Evolutionary conservation across 2,888 invertebrate genomes (phyloP).

Genomic region (Lamellibrachia columna): DNA sequence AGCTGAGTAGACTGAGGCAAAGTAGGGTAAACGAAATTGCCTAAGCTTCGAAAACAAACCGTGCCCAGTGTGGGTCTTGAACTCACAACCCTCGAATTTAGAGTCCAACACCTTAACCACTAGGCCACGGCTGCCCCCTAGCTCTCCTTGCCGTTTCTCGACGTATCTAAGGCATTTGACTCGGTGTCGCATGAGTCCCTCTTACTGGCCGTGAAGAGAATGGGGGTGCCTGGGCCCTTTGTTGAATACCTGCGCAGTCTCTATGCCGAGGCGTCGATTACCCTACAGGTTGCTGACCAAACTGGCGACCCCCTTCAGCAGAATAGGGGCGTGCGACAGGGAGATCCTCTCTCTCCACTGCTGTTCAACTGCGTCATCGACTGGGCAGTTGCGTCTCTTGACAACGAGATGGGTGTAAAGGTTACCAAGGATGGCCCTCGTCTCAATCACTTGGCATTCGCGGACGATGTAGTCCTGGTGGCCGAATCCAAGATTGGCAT

Average conservation of each 20-base stretch:
- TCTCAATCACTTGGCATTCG: too few species aligned
- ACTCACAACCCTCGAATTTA: too few species aligned
- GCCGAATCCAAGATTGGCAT: neutral
- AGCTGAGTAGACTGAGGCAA: too few species aligned
- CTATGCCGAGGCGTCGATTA: too few species aligned
- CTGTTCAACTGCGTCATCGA: constrained; percentile 19
- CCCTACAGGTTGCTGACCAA: too few species aligned
- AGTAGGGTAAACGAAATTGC: too few species aligned
- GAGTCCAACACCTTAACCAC: too few species aligned
- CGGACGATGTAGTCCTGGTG: too few species aligned
- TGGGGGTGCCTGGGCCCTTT: neutral
- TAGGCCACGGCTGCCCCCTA: too few species aligned
- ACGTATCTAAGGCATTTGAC: neutral
- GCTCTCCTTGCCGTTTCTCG: neutral
- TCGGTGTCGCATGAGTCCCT: neutral
- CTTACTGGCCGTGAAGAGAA: too few species aligned
- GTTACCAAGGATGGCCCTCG: neutral
- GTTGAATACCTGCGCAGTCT: neutral
- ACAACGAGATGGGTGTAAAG: neutral
- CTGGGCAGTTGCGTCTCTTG: neutral
- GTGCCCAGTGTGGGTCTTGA: too few species aligned
- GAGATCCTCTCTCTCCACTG: constrained; percentile 17
- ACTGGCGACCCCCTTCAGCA: constrained; percentile 7
- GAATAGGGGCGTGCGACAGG: constrained; percentile 18
- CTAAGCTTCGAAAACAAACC: too few species aligned